phyloP scores from a whole-genome alignment of 53 echinoderm and acorn worm species.

The Mesocentrotus franciscanus region DNA sequence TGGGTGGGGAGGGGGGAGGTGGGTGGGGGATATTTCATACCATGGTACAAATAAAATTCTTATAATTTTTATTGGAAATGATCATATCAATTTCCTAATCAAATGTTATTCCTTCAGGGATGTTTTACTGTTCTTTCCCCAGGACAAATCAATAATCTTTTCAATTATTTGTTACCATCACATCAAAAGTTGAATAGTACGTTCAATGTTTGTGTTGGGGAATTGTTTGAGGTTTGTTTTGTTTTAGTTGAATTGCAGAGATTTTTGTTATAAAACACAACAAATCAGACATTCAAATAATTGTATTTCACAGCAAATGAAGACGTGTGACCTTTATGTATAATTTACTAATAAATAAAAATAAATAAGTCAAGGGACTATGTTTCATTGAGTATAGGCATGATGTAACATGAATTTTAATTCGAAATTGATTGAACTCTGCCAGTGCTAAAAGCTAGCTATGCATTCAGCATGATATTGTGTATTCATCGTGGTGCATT shows the following conservation, averaged over 20 bases:
- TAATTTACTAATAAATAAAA: not conserved
- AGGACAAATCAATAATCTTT: not conserved
- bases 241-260: not conserved
- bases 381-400: not conserved
- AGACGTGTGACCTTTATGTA: not conserved
- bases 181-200: not conserved
- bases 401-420: not conserved
- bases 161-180: not conserved
- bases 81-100: too few species aligned
- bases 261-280: not conserved
- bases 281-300: not conserved
- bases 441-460: not conserved
- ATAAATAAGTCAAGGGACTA: not conserved
- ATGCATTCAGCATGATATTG: not conserved
- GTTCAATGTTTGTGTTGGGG: not conserved
- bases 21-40: too few species aligned
- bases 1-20: too few species aligned
- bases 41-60: not conserved
- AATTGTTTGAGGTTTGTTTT: not conserved
- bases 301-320: not conserved
- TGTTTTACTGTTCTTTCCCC: not conserved
- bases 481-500: constrained; percentile 10
- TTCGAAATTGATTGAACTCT: not conserved
- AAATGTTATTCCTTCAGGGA: not conserved
- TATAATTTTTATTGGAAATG: not conserved